Evolutionary conservation across 2,888 invertebrate species (phyloP).

Genomic region (Autographa gamma): DNA sequence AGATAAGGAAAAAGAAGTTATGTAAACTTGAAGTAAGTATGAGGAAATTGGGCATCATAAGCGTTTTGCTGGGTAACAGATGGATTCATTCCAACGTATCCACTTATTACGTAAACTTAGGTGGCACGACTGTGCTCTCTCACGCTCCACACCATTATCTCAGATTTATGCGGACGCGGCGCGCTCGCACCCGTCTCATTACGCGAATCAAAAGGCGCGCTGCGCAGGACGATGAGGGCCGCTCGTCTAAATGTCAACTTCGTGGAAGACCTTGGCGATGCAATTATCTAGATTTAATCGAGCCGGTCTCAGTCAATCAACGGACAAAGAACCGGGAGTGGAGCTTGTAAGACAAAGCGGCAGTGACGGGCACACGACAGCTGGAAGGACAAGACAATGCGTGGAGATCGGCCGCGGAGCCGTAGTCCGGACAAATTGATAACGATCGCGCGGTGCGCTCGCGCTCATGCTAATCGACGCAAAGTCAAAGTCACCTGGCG

Average conservation of each 20-base stretch:
- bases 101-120: conserved; percentile 83
- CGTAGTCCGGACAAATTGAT: conserved; percentile 81
- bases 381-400: conserved; percentile 82
- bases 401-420: conserved; percentile 69
- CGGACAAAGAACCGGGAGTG: conserved; percentile 74
- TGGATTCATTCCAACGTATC: conserved; percentile 75
- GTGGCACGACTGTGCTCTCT: conserved; percentile 83
- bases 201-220: conserved; percentile 79
- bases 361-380: conserved; percentile 71
- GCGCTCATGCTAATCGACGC: conserved; percentile 81
- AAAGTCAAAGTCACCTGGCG: conserved; percentile 79
- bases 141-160: conserved; percentile 83
- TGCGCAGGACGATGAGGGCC: conserved; percentile 67
- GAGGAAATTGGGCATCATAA: conserved; percentile 74
- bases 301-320: conserved; percentile 75
- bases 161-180: conserved; percentile 81
- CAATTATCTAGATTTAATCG: conserved; percentile 82
- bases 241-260: conserved; percentile 82
- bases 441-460: conserved; percentile 76
- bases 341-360: conserved; percentile 74
- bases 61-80: conserved; percentile 65
- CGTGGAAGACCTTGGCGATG: conserved; percentile 80
- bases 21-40: conserved; percentile 60
- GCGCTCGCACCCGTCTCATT: conserved; percentile 82
- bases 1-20: conserved; percentile 57